Percentiles rank a stretch among this genome's conserved stretches.
Evolutionary conservation across 2,888 invertebrate genomes (phyloP).

Genomic region (Drosophila nr. fundita): DNA sequence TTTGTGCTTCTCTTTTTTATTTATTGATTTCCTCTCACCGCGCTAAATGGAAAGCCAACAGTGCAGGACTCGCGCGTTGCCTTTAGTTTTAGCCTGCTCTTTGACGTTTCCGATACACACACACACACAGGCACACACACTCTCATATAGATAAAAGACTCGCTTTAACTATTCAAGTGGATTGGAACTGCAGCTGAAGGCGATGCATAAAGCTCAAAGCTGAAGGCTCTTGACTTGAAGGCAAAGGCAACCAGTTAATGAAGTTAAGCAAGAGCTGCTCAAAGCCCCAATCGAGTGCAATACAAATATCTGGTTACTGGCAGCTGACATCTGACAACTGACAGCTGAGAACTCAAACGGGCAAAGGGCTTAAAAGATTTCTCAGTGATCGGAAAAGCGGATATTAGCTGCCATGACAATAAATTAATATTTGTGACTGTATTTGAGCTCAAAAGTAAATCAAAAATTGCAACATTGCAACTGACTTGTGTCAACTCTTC

Average conservation of each 20-base stretch:
- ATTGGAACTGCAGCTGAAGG: background rate
- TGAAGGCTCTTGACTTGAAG: slow-evolving; percentile 22
- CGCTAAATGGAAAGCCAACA: slow-evolving; percentile 14
- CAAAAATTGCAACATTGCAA: background rate
- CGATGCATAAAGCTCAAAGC: slow-evolving; percentile 15
- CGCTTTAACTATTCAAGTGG: slow-evolving; percentile 44
- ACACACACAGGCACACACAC: background rate
- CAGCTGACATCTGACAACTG: background rate
- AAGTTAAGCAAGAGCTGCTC: slow-evolving; percentile 4
- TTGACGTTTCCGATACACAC: slow-evolving; percentile 27
- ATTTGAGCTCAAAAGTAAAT: background rate
- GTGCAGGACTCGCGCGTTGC: slow-evolving; percentile 30
- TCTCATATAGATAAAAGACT: slow-evolving; percentile 16
- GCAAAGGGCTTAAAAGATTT: background rate
- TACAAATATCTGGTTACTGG: background rate
- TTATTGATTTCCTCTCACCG: slow-evolving; percentile 67
- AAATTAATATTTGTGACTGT: background rate
- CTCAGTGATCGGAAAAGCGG: background rate
- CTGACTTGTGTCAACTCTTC: background rate
- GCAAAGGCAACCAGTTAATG: slow-evolving; percentile 20
- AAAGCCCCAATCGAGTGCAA: background rate
- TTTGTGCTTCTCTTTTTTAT: slow-evolving; percentile 29
- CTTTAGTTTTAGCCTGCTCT: slow-evolving; percentile 43
- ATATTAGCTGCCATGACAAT: background rate
- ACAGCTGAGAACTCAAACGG: background rate